A percentile compares a stretch with the other conserved stretches of the same genome.
Evolutionary conservation across 92 coral and sea anemone species (phyloP).

Genomic region (Epizoanthus fatuus): DNA sequence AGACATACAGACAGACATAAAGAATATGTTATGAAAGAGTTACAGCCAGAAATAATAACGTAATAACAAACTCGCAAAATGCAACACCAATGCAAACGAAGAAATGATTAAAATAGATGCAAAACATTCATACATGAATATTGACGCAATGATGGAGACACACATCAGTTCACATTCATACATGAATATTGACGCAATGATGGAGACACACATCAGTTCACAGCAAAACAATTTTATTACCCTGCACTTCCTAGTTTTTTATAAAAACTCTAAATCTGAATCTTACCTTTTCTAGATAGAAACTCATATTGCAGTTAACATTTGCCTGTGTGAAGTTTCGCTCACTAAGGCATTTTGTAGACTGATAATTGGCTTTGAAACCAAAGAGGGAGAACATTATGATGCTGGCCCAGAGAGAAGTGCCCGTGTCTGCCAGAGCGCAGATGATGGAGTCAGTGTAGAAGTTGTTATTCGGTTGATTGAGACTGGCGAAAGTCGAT

Average conservation of each 20-base stretch:
- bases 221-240: not conserved
- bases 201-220: too few species aligned
- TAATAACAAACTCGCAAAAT: too few species aligned
- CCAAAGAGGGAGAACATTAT: slow-evolving; percentile 97
- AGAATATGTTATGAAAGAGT: too few species aligned
- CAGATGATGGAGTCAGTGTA: slow-evolving; percentile 83
- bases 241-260: not conserved
- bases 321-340: not conserved
- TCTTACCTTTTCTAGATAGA: slow-evolving; percentile 13
- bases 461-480: slow-evolving; percentile 81
- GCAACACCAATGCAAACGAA: too few species aligned
- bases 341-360: slow-evolving; percentile 57
- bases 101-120: too few species aligned
- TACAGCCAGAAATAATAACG: too few species aligned
- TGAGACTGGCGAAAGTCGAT: slow-evolving; percentile 82
- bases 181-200: too few species aligned
- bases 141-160: too few species aligned
- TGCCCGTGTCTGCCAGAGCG: slow-evolving; percentile 85
- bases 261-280: not conserved
- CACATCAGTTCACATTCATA: too few species aligned
- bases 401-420: slow-evolving; percentile 95
- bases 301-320: slow-evolving; percentile 26
- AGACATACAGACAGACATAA: too few species aligned
- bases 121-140: too few species aligned
- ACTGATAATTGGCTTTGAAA: slow-evolving; percentile 74